Conservation (phyloP, 1,140 invertebrate genomes). For the Drosophila sulfurigaster region DNA sequence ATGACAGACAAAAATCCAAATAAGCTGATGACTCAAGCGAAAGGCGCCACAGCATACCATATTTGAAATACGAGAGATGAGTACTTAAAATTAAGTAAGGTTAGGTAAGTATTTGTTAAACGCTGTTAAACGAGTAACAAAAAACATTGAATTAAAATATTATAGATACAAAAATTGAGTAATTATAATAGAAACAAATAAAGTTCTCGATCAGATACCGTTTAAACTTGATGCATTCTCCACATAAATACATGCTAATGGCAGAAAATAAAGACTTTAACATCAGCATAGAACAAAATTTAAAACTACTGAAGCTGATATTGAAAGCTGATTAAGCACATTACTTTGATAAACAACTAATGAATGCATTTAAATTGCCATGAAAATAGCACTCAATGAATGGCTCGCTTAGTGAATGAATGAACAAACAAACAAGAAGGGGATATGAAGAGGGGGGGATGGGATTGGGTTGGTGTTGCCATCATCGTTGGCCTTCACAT, state of each 20-base stretch:
- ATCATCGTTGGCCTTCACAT: slow-evolving; percentile 70
- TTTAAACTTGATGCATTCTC: not conserved
- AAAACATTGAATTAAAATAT: too few species aligned
- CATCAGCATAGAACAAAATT: slow-evolving; percentile 1
- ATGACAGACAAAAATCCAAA: too few species aligned
- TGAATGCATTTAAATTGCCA: slow-evolving; percentile 46
- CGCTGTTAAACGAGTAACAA: too few species aligned
- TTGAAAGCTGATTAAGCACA: slow-evolving; percentile 30
- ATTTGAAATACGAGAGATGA: too few species aligned
- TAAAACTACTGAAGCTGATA: slow-evolving; percentile 29
- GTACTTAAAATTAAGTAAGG: not conserved
- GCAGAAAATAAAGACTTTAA: slow-evolving; percentile 6
- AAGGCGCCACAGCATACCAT: too few species aligned
- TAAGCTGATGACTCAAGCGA: too few species aligned
- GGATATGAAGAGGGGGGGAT: not conserved
- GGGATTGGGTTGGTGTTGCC: slow-evolving; percentile 21
- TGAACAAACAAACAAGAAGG: slow-evolving; percentile 2
- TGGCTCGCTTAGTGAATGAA: slow-evolving; percentile 36
- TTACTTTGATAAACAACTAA: slow-evolving; percentile 48
- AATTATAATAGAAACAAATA: too few species aligned
- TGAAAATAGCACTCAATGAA: slow-evolving; percentile 46
- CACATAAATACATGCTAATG: too few species aligned
- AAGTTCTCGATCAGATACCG: not conserved
- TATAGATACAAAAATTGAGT: too few species aligned
- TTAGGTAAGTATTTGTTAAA: not conserved